phyloP scores from a whole-genome alignment of 2,888 invertebrate species.

The Tenthredo scrophulariae region DNA sequence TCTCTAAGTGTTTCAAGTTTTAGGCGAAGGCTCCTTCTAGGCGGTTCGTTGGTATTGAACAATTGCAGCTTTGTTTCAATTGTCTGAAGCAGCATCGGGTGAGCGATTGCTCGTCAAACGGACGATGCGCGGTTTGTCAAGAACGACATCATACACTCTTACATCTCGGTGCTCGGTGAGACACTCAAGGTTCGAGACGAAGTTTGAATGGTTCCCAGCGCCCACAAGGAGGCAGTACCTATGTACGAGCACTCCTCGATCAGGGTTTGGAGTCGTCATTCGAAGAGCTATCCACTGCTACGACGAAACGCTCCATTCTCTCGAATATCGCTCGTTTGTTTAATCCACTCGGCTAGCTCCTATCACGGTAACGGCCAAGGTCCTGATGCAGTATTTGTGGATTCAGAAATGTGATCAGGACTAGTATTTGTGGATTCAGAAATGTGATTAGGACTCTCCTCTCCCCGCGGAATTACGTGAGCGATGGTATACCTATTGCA shows the following conservation, averaged over 20 bases:
- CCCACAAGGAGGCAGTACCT: not conserved
- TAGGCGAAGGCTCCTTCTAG: not conserved
- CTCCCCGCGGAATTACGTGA: not conserved
- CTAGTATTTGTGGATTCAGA: conserved; percentile 21
- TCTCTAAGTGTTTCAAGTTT: conserved; percentile 41
- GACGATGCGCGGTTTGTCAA: conserved; percentile 17
- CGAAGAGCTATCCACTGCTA: not conserved
- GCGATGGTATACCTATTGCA: not conserved
- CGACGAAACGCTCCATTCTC: not conserved
- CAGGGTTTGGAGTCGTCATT: conserved; percentile 54
- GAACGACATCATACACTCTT: conserved; percentile 22
- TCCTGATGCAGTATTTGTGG: conserved; percentile 17
- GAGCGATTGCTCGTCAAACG: not conserved
- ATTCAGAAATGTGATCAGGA: no score
- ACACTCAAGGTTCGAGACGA: not conserved
- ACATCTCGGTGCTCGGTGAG: not conserved
- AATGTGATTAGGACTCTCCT: not conserved
- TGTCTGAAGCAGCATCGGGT: conserved; percentile 34
- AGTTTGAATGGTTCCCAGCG: not conserved
- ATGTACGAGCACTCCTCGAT: conserved; percentile 53
- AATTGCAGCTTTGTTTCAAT: conserved; percentile 48
- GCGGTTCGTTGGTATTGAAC: not conserved
- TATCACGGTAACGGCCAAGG: not conserved
- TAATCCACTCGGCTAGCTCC: conserved; percentile 29
- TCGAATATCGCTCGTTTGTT: conserved; percentile 17